phyloP scores from a whole-genome alignment of 2,113 vertebrate species.

The Neofelis nebulosa region DNA sequence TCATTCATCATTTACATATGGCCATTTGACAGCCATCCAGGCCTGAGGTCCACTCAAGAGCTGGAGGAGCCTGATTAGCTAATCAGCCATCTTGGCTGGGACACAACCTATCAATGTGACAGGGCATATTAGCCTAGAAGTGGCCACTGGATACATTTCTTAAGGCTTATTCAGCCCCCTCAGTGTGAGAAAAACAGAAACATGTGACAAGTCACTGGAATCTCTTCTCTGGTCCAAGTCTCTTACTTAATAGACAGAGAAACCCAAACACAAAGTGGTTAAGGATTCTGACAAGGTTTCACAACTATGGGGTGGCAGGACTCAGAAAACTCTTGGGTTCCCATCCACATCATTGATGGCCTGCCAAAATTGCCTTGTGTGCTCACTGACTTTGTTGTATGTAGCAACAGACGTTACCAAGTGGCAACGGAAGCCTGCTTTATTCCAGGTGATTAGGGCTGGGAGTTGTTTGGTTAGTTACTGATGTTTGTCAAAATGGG shows the following conservation, averaged over 20 bases:
- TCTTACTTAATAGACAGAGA: not conserved
- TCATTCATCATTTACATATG: not conserved
- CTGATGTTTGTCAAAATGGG: not conserved
- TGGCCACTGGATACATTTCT: not conserved
- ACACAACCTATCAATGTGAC: not conserved
- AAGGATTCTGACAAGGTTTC: not conserved
- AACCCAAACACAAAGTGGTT: not conserved
- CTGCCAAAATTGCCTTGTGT: not conserved
- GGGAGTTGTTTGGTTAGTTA: not conserved
- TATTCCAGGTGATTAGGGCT: not conserved
- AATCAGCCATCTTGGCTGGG: not conserved
- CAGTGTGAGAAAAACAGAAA: not conserved
- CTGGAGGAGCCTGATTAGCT: not conserved
- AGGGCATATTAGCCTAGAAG: not conserved
- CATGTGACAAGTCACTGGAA: not conserved
- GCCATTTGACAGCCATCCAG: conserved; percentile 13
- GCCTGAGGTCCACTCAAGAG: not conserved
- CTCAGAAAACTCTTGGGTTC: not conserved
- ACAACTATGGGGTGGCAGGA: not conserved
- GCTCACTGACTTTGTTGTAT: not conserved
- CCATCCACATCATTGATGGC: not conserved
- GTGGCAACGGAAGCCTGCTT: not conserved
- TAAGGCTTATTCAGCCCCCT: not conserved
- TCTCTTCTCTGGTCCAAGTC: not conserved
- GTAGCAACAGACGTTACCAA: not conserved